Evolutionary conservation across 1,140 invertebrate genomes (phyloP).

Genomic region (Chironomus tepperi): DNA sequence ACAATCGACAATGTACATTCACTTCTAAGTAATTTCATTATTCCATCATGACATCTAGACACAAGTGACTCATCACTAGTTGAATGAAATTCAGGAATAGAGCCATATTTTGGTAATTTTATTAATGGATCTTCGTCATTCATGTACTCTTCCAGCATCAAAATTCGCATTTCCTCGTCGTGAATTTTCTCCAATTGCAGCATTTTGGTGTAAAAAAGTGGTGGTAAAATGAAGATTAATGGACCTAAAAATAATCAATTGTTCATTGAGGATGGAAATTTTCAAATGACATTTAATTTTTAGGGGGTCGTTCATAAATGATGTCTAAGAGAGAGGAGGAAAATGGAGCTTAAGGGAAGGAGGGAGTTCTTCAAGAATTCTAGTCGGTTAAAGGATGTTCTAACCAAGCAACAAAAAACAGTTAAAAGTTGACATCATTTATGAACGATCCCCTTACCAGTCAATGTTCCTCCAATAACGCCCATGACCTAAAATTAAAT

Average conservation of each 20-base stretch:
- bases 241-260: constrained; percentile 44
- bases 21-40: constrained; percentile 28
- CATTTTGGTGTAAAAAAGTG: constrained; percentile 65
- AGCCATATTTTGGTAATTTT: background rate
- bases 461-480: constrained; percentile 73
- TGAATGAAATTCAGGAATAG: background rate
- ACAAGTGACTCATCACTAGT: constrained; percentile 27
- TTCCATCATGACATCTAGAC: background rate
- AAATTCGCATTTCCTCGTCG: constrained; percentile 27
- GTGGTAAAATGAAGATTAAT: constrained; percentile 75
- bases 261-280: too few species aligned
- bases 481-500: constrained; percentile 52
- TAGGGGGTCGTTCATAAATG: too few species aligned
- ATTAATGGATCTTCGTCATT: background rate
- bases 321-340: too few species aligned
- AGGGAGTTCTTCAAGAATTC: too few species aligned
- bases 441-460: constrained; percentile 31
- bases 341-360: too few species aligned
- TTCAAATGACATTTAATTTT: too few species aligned
- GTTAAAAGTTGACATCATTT: too few species aligned
- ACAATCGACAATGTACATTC: constrained; percentile 32
- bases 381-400: too few species aligned
- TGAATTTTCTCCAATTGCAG: constrained; percentile 40
- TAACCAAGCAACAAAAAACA: too few species aligned
- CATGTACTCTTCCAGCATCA: background rate